Conservation (phyloP, 2,888 invertebrate genomes). For the Lasius fuliginosus region DNA sequence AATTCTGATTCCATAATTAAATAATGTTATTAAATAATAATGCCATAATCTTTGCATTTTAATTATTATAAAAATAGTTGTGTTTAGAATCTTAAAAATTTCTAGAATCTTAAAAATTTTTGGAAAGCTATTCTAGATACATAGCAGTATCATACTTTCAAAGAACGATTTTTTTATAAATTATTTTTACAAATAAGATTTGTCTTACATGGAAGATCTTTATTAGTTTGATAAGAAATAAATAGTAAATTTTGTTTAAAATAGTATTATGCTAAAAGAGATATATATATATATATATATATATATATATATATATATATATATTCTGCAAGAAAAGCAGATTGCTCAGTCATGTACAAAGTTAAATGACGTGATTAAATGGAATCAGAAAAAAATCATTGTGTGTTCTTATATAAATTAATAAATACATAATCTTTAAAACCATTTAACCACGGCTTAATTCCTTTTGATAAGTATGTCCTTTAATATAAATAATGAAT, state of each 20-base stretch:
- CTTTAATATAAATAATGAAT: no score
- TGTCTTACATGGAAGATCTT: neutral
- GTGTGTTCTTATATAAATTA: neutral
- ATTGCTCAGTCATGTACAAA: neutral
- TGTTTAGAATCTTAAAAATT: neutral
- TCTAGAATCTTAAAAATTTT: neutral
- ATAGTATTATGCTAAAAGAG: neutral
- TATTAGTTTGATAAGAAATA: conserved; percentile 4
- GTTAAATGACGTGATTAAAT: neutral
- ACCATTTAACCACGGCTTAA: no score
- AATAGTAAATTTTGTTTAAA: neutral
- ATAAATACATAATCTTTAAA: neutral
- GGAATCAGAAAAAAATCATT: no score
- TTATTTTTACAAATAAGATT: neutral
- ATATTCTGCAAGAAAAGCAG: neutral
- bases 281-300: no score
- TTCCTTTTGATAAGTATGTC: no score
- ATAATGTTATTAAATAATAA: neutral
- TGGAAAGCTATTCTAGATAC: neutral
- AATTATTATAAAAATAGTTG: neutral
- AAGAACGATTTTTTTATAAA: neutral
- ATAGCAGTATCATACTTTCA: neutral
- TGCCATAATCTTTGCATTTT: neutral
- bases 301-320: no score
- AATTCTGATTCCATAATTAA: neutral